Conservation (phyloP, 2,797 vertebrate species). For the Molossus alvarezi region DNA sequence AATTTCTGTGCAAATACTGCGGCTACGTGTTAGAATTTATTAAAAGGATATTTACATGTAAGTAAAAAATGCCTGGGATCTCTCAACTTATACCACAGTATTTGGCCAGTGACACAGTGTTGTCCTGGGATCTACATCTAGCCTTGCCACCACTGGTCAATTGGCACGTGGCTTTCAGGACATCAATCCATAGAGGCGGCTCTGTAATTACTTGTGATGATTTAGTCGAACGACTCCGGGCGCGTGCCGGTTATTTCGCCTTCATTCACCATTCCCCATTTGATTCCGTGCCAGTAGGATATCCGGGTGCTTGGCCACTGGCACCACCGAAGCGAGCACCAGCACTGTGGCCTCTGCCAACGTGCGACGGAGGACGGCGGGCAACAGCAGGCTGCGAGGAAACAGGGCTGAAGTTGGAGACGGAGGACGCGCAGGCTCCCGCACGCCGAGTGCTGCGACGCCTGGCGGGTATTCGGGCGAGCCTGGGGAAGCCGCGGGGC, state of each 20-base stretch:
- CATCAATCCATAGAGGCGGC: background rate
- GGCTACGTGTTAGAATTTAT: background rate
- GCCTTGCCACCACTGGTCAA: background rate
- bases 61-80: background rate
- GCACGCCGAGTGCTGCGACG: background rate
- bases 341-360: background rate
- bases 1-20: background rate
- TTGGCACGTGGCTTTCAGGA: slow-evolving; percentile 45
- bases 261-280: background rate
- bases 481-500: accelerated
- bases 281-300: slow-evolving; percentile 17
- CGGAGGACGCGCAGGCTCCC: background rate
- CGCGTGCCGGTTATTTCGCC: background rate
- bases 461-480: background rate
- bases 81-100: background rate
- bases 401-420: background rate
- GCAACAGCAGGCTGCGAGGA: background rate
- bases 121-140: background rate
- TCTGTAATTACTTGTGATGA: background rate
- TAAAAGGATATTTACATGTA: background rate
- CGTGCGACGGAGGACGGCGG: accelerated
- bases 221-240: background rate
- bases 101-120: background rate
- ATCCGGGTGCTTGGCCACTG: background rate
- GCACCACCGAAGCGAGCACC: background rate